These are phyloP conservation scores for Meleagris gallopavo DNA, from an alignment of 2,113 vertebrate species.

Conservation along the genomic window DNA sequence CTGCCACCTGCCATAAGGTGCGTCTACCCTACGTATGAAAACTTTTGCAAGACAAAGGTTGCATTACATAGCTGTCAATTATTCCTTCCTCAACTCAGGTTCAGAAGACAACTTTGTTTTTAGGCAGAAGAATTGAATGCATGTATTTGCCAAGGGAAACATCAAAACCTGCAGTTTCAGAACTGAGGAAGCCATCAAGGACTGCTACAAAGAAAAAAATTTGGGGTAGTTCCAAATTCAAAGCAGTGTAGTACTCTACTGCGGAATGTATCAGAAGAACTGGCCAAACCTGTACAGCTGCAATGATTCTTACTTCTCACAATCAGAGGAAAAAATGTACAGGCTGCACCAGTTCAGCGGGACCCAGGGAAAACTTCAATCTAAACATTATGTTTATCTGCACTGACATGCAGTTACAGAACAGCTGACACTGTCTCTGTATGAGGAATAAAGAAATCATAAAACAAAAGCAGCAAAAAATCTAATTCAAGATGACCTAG, in stretches of 20 bases:
- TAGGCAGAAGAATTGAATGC: neutral
- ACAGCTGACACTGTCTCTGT: neutral
- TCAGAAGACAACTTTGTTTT: neutral
- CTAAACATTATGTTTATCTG: neutral
- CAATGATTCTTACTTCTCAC: neutral
- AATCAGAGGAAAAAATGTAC: neutral
- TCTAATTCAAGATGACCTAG: neutral
- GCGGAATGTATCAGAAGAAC: neutral
- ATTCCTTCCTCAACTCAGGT: neutral
- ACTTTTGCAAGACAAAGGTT: conserved; percentile 41
- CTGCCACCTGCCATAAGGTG: conserved; percentile 7
- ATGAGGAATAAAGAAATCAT: neutral
- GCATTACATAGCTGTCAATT: neutral
- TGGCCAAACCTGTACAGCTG: conserved; percentile 42
- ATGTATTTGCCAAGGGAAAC: neutral
- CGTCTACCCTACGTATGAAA: neutral
- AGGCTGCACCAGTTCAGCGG: neutral
- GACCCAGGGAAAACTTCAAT: neutral
- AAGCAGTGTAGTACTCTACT: neutral
- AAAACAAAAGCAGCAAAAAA: neutral
- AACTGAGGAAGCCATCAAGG: neutral
- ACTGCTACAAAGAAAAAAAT: neutral
- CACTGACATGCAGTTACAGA: neutral
- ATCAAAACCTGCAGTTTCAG: neutral
- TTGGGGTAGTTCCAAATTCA: neutral